Conservation (phyloP, 2,888 invertebrate species). For the Nemapogon koenigi region DNA sequence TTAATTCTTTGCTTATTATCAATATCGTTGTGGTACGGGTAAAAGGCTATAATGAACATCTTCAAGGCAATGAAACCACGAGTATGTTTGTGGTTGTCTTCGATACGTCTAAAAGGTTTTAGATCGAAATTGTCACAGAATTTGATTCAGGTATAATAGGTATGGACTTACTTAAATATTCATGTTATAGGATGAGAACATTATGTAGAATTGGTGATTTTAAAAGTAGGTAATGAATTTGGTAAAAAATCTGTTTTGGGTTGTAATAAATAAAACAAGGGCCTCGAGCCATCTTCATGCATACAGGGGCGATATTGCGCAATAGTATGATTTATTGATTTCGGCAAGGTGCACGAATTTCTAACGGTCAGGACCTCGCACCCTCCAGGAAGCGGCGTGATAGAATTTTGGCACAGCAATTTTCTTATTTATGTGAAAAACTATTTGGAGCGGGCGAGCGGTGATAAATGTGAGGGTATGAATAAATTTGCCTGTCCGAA, state of each 20-base stretch:
- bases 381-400: conserved; percentile 37
- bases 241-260: conserved; percentile 48
- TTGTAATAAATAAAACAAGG: conserved; percentile 49
- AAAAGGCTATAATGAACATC: too few relatives aligned
- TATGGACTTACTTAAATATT: too few relatives aligned
- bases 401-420: conserved; percentile 51
- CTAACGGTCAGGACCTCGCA: conserved; percentile 34
- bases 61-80: too few relatives aligned
- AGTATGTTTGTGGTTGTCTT: too few relatives aligned
- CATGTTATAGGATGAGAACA: too few relatives aligned
- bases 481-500: conserved; percentile 45
- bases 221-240: not conserved
- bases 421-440: conserved; percentile 52
- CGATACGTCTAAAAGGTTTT: too few relatives aligned
- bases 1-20: too few relatives aligned
- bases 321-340: conserved; percentile 61
- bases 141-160: too few relatives aligned
- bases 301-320: conserved; percentile 55
- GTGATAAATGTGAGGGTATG: conserved; percentile 58
- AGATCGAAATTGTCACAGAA: too few relatives aligned
- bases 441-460: conserved; percentile 38
- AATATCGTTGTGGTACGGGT: too few relatives aligned
- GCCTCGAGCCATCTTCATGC: conserved; percentile 45
- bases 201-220: too few relatives aligned
- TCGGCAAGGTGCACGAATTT: conserved; percentile 54